A percentile compares a stretch with the other conserved stretches of the same genome.
These are phyloP conservation scores for Parnassius mnemosyne DNA, from an alignment of 2,888 invertebrate species.

Conservation along the genomic window DNA sequence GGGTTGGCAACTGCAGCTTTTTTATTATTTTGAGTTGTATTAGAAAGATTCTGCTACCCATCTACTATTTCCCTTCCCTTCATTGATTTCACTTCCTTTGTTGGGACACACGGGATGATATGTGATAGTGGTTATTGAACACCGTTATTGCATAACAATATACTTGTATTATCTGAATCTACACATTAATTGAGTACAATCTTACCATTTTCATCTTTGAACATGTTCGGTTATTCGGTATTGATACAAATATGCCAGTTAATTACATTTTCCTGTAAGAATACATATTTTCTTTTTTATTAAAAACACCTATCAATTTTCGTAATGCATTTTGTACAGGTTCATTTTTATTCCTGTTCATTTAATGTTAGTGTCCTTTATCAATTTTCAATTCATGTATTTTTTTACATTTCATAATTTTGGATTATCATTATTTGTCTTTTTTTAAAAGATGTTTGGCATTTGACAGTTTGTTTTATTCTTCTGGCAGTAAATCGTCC, in stretches of 20 bases:
- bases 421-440: background rate
- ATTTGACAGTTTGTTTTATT: conserved; percentile 15
- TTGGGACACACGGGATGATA: too few relatives aligned
- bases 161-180: too few relatives aligned
- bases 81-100: too few relatives aligned
- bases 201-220: conserved; percentile 20
- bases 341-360: background rate
- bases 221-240: conserved; percentile 15
- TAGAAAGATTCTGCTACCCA: too few relatives aligned
- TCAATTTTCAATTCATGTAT: background rate
- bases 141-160: too few relatives aligned
- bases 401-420: conserved; percentile 17
- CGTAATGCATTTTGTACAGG: background rate
- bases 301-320: background rate
- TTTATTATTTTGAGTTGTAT: too few relatives aligned
- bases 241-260: background rate
- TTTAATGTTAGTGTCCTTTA: background rate
- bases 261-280: background rate
- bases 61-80: too few relatives aligned
- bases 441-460: conserved; percentile 1
- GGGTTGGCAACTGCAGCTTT: too few relatives aligned
- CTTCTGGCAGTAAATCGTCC: conserved; percentile 2
- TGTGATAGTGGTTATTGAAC: too few relatives aligned
- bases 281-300: background rate
- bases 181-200: background rate